Conservation (phyloP, 92 coral and sea anemone species). For the Zoanthus solanderi region DNA sequence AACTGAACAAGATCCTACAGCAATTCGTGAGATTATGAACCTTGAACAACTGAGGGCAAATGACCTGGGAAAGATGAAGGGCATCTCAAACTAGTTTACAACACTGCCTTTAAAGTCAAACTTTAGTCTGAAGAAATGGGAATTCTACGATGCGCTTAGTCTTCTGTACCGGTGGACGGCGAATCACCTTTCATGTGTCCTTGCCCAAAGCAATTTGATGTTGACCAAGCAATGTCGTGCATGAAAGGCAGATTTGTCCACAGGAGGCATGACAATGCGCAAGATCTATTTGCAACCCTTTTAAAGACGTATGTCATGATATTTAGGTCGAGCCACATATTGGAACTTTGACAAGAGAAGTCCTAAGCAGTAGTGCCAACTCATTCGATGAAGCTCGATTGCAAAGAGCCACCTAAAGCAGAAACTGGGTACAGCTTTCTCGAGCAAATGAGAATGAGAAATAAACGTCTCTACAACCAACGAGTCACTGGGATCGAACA, state of each 20-base stretch:
- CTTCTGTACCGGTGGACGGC: constrained; percentile 50
- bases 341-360: no score
- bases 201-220: constrained; percentile 37
- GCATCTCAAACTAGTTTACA: constrained; percentile 63
- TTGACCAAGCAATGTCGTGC: constrained; percentile 18
- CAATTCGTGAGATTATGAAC: constrained; percentile 59
- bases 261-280: no score
- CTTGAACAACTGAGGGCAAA: constrained; percentile 27
- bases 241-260: no score
- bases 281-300: no score
- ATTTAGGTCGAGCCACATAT: no score
- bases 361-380: not conserved
- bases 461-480: no score
- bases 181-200: constrained; percentile 45
- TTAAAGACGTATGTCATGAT: not conserved
- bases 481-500: no score
- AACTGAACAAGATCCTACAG: constrained; percentile 40
- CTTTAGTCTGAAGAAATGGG: constrained; percentile 59
- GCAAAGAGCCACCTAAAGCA: no score
- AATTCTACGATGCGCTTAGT: constrained; percentile 56
- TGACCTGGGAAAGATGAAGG: constrained; percentile 51
- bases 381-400: no score
- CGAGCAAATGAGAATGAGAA: no score
- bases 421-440: no score
- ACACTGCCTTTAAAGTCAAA: constrained; percentile 65